Percentiles rank a stretch among this genome's conserved stretches.
phyloP scores from a whole-genome alignment of 2,888 invertebrate genomes.

The Noctuana brunneofusca region DNA sequence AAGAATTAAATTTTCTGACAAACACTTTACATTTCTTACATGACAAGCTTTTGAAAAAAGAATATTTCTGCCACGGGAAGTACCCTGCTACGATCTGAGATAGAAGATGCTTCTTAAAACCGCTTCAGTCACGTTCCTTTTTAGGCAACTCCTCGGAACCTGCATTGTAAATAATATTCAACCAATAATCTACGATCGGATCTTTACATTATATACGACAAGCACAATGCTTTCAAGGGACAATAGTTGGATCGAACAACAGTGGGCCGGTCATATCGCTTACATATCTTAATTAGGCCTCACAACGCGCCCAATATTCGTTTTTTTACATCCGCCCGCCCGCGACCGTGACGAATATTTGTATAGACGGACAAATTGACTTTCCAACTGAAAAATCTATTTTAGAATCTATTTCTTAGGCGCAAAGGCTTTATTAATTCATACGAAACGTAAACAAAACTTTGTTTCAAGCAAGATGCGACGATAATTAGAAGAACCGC shows the following conservation, averaged over 20 bases:
- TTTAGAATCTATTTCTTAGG: conserved; percentile 17
- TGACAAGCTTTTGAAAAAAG: not conserved
- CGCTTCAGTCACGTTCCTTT: conserved; percentile 29
- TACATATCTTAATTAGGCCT: conserved; percentile 83
- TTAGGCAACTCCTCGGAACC: conserved; percentile 22
- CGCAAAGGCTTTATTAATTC: conserved; percentile 1
- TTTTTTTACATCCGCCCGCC: conserved; percentile 62
- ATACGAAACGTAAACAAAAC: conserved; percentile 20
- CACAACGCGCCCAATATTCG: conserved; percentile 72
- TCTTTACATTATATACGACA: conserved; percentile 39
- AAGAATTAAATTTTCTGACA: no score
- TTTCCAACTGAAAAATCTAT: conserved; percentile 16
- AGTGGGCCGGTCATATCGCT: conserved; percentile 71
- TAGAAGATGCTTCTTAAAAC: conserved; percentile 18
- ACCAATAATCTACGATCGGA: conserved; percentile 37
- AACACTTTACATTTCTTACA: no score
- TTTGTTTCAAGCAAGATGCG: conserved; percentile 45
- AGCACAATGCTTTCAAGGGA: conserved; percentile 49
- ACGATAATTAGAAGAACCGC: conserved; percentile 59
- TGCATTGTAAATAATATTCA: conserved; percentile 33
- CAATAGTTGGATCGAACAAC: conserved; percentile 69
- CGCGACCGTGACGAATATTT: conserved; percentile 67
- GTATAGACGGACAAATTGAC: conserved; percentile 44
- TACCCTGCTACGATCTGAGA: conserved; percentile 17
- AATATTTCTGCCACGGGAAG: not conserved